These are phyloP conservation scores for Hucho hucho DNA, from an alignment of 2,113 vertebrate species.

Conservation along the genomic window DNA sequence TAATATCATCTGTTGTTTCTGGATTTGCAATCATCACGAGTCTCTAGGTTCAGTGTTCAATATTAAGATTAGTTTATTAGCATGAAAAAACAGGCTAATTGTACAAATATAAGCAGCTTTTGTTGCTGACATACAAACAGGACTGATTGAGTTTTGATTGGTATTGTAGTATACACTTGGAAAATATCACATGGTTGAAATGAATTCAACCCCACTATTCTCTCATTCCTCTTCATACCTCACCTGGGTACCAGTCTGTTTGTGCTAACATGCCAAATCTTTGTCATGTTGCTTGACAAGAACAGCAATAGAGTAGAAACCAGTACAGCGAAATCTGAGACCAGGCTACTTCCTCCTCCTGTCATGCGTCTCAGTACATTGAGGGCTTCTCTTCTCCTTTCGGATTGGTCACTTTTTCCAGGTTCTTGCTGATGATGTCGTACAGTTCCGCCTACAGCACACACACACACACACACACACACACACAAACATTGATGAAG, in stretches of 20 bases:
- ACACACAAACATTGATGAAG: too few relatives aligned
- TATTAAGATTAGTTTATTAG: background rate
- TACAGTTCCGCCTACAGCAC: conserved; percentile 80
- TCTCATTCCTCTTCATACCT: too few relatives aligned
- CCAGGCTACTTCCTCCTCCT: too few relatives aligned
- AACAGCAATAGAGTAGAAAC: too few relatives aligned
- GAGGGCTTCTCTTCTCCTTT: conserved; percentile 90
- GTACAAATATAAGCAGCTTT: background rate
- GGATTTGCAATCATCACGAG: background rate
- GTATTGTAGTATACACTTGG: too few relatives aligned
- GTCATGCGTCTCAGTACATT: conserved; percentile 76
- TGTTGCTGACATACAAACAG: background rate
- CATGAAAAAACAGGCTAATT: background rate
- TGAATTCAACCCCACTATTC: too few relatives aligned
- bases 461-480: background rate
- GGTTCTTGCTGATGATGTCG: conserved; percentile 84
- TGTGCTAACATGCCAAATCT: too few relatives aligned
- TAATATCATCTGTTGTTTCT: too few relatives aligned
- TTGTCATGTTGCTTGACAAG: too few relatives aligned
- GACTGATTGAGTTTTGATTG: background rate
- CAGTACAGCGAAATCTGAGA: background rate
- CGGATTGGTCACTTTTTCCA: conserved; percentile 86
- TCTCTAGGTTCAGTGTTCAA: too few relatives aligned
- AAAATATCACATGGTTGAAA: too few relatives aligned
- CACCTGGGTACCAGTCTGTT: too few relatives aligned